A percentile compares a stretch with the other conserved stretches of the same genome.
phyloP scores from a whole-genome alignment of 2,888 invertebrate genomes.

The Acrocyrtus sp. region DNA sequence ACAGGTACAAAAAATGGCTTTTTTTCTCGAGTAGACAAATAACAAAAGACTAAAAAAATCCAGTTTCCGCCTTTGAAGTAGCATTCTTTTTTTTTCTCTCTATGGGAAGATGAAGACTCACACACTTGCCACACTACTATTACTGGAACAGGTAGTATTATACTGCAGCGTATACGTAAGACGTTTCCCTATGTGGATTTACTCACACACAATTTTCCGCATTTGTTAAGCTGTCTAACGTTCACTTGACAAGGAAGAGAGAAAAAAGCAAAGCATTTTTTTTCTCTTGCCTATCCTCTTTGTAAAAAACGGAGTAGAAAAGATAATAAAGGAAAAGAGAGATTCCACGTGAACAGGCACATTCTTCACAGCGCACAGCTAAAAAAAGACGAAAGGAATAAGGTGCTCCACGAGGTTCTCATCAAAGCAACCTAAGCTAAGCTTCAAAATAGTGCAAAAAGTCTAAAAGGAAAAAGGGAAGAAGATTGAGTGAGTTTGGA shows the following conservation, averaged over 20 bases:
- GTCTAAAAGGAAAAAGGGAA: not conserved
- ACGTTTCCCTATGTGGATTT: not conserved
- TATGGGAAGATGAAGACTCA: too few relatives aligned
- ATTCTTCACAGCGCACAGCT: not conserved
- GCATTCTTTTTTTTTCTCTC: too few relatives aligned
- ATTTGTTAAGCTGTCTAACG: not conserved
- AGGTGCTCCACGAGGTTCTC: not conserved
- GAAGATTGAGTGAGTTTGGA: not conserved
- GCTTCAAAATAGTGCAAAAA: not conserved
- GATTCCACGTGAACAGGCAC: constrained; percentile 28
- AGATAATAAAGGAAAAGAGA: constrained; percentile 4
- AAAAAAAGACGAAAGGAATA: not conserved
- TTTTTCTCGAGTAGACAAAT: too few relatives aligned
- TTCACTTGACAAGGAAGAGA: not conserved
- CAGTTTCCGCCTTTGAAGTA: too few relatives aligned
- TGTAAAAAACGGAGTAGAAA: too few relatives aligned
- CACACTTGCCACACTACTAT: too few relatives aligned
- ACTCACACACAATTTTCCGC: not conserved
- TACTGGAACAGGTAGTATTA: too few relatives aligned
- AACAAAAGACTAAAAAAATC: too few relatives aligned
- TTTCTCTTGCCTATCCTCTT: too few relatives aligned
- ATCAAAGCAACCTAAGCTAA: not conserved
- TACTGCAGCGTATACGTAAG: too few relatives aligned
- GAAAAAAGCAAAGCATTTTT: not conserved
- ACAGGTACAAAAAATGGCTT: not conserved